These are phyloP conservation scores for Artibeus lituratus DNA, from an alignment of 2,797 vertebrate species.

Conservation along the genomic window DNA sequence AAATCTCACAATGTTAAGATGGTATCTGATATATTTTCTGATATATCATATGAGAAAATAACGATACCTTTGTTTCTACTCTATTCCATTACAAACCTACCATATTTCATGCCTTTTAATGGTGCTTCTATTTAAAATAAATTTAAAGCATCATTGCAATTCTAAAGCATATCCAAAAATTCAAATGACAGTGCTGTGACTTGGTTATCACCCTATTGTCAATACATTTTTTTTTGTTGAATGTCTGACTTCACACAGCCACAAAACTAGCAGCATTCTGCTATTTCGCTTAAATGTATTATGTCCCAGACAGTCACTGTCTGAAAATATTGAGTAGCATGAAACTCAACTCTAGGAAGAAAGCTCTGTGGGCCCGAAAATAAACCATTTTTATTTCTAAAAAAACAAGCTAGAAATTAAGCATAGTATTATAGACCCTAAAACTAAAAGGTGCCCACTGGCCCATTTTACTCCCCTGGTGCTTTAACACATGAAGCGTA, in stretches of 20 bases:
- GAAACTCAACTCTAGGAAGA: neutral
- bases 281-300: slow-evolving; percentile 47
- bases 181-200: neutral
- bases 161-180: neutral
- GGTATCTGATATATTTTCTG: neutral
- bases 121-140: slow-evolving; percentile 15
- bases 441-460: neutral
- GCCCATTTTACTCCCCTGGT: neutral
- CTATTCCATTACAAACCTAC: neutral
- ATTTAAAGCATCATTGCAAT: neutral
- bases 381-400: slow-evolving; percentile 40
- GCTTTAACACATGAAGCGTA: neutral
- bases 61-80: neutral
- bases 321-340: neutral
- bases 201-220: slow-evolving; percentile 38
- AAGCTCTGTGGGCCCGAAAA: neutral
- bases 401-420: slow-evolving; percentile 27
- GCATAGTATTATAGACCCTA: neutral
- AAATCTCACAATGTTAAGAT: neutral
- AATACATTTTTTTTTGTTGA: slow-evolving; percentile 64
- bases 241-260: neutral
- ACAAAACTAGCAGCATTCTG: slow-evolving; percentile 53
- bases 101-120: neutral
- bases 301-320: neutral
- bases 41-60: neutral